These are phyloP conservation scores for Strigamia crassipes DNA, from an alignment of 2,888 invertebrate genomes.

Conservation along the genomic window DNA sequence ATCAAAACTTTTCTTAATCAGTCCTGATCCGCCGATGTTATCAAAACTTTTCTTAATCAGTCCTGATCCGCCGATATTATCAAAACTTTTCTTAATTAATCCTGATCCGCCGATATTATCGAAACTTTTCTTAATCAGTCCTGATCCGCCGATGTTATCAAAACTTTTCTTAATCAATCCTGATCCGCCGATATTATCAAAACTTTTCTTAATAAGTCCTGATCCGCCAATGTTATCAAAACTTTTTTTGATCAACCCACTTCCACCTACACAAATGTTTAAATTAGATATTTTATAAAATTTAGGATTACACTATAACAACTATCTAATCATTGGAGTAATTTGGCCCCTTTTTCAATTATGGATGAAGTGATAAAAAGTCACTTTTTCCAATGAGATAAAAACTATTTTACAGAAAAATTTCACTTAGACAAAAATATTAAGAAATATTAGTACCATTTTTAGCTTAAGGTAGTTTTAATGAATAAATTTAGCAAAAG, in stretches of 20 bases:
- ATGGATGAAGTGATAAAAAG: no score
- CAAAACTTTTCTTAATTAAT: constrained; percentile 19
- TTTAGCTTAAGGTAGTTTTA: no score
- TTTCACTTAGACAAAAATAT: no score
- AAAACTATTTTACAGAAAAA: no score
- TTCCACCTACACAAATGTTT: neutral
- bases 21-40: neutral
- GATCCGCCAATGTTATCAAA: constrained; percentile 30
- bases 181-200: neutral
- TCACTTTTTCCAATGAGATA: no score
- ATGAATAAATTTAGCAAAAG: neutral
- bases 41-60: constrained; percentile 19
- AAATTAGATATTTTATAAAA: no score
- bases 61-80: neutral
- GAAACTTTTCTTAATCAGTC: constrained; percentile 15
- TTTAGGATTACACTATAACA: no score
- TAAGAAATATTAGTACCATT: no score
- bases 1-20: constrained; percentile 1
- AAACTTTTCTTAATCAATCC: constrained; percentile 29
- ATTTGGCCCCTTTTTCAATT: no score
- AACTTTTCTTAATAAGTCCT: constrained; percentile 7
- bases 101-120: neutral
- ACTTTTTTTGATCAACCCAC: neutral
- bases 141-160: constrained; percentile 6
- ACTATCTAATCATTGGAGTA: no score